Conservation (phyloP, 2,888 invertebrate species). For the Plusia festucae region DNA sequence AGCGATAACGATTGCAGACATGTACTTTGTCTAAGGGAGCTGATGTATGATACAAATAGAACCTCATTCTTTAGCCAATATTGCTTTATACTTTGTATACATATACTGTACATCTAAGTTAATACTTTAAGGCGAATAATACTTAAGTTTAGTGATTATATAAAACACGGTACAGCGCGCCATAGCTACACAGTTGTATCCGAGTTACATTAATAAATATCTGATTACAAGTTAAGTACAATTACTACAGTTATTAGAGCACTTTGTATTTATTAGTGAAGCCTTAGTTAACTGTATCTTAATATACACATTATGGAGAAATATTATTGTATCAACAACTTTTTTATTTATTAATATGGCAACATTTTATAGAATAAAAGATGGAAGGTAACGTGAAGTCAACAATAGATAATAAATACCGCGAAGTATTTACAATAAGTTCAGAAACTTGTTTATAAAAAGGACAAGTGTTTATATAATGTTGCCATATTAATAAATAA, state of each 20-base stretch:
- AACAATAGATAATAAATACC: constrained; percentile 11
- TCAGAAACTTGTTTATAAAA: constrained; percentile 22
- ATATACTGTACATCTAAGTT: constrained; percentile 53
- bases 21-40: no score
- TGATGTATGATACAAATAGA: constrained; percentile 20
- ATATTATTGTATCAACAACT: constrained; percentile 57
- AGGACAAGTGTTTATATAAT: constrained; percentile 51
- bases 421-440: constrained; percentile 40
- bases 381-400: constrained; percentile 6
- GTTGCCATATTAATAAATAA: constrained; percentile 56
- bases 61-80: constrained; percentile 36
- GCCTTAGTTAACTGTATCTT: constrained; percentile 54
- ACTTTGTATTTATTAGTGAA: constrained; percentile 67
- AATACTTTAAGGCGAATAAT: constrained; percentile 52
- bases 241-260: constrained; percentile 78
- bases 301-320: constrained; percentile 50
- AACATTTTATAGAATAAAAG: constrained; percentile 44
- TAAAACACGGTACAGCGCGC: constrained; percentile 57
- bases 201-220: constrained; percentile 64
- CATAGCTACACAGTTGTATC: constrained; percentile 51
- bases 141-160: constrained; percentile 35
- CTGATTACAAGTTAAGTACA: constrained; percentile 85
- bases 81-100: constrained; percentile 36
- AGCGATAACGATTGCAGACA: no score
- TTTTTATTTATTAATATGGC: constrained; percentile 38